These are phyloP conservation scores for Athene cunicularia DNA, from an alignment of 2,113 vertebrate species.

Conservation along the genomic window DNA sequence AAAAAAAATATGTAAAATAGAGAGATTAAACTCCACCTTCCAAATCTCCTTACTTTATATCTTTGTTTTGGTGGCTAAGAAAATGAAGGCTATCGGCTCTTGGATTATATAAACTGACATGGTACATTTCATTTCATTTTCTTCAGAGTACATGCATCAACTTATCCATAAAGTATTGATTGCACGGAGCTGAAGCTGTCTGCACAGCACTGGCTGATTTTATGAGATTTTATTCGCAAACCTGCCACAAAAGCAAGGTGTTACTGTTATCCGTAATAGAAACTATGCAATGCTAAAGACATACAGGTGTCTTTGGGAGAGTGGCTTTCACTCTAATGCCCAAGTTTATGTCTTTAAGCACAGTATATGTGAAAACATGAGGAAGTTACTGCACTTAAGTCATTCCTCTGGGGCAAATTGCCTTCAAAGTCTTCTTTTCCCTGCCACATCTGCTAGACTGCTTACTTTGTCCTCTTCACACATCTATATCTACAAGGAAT, in stretches of 20 bases:
- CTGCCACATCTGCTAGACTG: neutral
- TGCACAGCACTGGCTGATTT: neutral
- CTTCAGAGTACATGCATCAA: neutral
- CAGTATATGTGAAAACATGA: neutral
- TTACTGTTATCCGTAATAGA: neutral
- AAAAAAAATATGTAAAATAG: neutral
- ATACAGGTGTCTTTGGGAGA: neutral
- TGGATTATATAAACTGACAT: constrained; percentile 41
- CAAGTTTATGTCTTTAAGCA: neutral
- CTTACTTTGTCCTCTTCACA: neutral
- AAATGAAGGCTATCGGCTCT: neutral
- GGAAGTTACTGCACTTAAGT: neutral
- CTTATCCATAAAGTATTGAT: constrained; percentile 35
- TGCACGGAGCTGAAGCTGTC: neutral
- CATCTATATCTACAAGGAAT: neutral
- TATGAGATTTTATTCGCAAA: neutral
- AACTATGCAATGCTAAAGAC: neutral
- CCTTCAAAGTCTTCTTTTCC: neutral
- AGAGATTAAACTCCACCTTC: neutral
- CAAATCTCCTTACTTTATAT: neutral
- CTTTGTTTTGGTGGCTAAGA: neutral
- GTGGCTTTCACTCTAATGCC: neutral
- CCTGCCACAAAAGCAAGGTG: neutral
- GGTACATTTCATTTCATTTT: constrained; percentile 13
- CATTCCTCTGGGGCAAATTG: neutral